These are phyloP conservation scores for Gobio gobio DNA, from an alignment of 2,113 vertebrate genomes.

Conservation along the genomic window DNA sequence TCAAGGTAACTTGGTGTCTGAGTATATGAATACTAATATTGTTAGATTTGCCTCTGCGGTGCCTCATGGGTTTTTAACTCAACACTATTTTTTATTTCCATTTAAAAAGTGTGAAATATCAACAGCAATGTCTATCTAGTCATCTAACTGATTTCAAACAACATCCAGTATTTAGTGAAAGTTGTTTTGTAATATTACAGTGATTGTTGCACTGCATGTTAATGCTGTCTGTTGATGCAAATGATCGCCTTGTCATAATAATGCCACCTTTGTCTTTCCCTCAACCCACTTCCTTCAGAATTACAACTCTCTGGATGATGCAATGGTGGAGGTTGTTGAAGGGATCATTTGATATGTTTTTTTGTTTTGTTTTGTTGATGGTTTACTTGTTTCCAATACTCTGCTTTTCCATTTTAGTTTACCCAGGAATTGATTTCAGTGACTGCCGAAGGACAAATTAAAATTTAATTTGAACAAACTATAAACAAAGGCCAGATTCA, in stretches of 20 bases:
- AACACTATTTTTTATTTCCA: neutral
- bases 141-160: neutral
- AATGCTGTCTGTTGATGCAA: constrained; percentile 49
- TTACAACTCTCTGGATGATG: constrained; percentile 30
- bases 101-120: neutral
- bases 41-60: neutral
- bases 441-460: constrained; percentile 5
- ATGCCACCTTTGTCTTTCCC: constrained; percentile 40
- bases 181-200: neutral
- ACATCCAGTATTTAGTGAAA: neutral
- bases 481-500: constrained; percentile 18
- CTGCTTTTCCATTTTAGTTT: neutral
- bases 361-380: too few species aligned
- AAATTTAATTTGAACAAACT: constrained; percentile 24
- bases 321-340: neutral
- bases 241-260: constrained; percentile 52
- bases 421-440: neutral
- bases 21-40: neutral
- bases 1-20: constrained; percentile 2
- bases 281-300: neutral
- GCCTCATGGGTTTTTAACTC: neutral
- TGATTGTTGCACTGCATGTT: constrained; percentile 50
- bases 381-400: constrained; percentile 3
- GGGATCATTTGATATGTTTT: neutral
- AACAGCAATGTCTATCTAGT: neutral